Evolutionary conservation across 2,888 invertebrate genomes (phyloP), one percentile per base, ranked within the genome.

Genomic region (Anoncus sp.): DNA sequence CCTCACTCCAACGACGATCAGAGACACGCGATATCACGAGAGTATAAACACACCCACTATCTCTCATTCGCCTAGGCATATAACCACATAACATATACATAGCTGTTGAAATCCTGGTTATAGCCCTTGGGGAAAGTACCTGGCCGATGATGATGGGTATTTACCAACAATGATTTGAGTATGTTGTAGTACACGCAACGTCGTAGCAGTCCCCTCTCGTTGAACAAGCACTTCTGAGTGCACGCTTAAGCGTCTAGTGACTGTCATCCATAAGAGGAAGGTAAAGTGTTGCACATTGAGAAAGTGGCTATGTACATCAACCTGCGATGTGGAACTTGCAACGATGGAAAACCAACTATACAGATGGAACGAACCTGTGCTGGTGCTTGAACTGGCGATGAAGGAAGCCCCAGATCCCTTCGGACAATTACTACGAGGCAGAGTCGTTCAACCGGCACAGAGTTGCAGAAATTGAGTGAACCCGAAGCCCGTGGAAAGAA

Each of bases 11-110:
- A 49, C 24, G 22, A 38, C 59, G 65, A 38, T 12, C n/a, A 38
- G 49, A 49, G 57, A 49, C 35, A 59, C 59, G 49, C 16, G 18
- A 70, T 49, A 70, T 70, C 59, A 59, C 27, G 59, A 59, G n/a
- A n/a, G n/a, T n/a, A 22, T 10, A 49, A 70, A 70, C 16, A 59
- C 38, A 47, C 24, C 5, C 38, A 27, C 67, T n/a, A 20, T 22
- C 27, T 24, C 20, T 22, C 40, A 31, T 18, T 22, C 16, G 20
- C 22, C 35, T 20, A 20, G 20, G 27, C 12, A n/a, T n/a, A n/a
- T n/a, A n/a, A n/a, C n/a, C n/a, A n/a, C n/a, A n/a, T n/a, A n/a
- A n/a, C 14, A 16, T 6, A 5, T 59, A 40, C 24, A 6, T 16
- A 35, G 27, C 31, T 18, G 31, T 55, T 10, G 16, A 16, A 55